Base-by-base conservation (phyloP, 2,113 vertebrate genomes). In the Potamarius usumacintae region DNA sequence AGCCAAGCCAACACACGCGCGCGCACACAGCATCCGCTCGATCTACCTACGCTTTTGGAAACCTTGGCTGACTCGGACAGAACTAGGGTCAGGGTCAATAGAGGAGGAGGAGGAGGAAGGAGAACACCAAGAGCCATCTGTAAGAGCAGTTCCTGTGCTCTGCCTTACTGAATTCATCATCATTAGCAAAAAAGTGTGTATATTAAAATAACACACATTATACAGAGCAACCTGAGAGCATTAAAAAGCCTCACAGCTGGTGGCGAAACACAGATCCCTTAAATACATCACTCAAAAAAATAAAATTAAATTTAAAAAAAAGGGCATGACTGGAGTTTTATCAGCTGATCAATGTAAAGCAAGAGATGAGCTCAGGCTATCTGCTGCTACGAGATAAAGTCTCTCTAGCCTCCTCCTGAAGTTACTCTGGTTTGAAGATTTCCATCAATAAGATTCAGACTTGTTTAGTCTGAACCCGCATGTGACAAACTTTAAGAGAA, bases 391-490 rank as follows among this genome's bases (percentile, higher is more conserved):
- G 55, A 55, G 50, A 63, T 57, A 86, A 55, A 65, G 67, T 17
- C 77, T 76, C 77, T 48, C 55, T 77, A 76, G 27, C 78, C 69
- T 79, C 67, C 84, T 71, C 81, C 72, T 79, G 78, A 82, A 89
- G 30, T 20, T 67, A 84, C 72, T 83, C 78, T 55, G 69, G 62
- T 52, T 27, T 83, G 15, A 58, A 85, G 90, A 92, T 89, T 82
- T 25, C 48, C 48, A 86, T 90, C 88, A 74, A 4, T 5, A 11
- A 27, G 17, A 8, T 18, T 58, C 78, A 72, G 50, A 52, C 65
- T 86, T 92, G 89, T 93, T 91, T 91, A 89, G 89, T 87, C 90
- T 91, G 53, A 88, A 86, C 82, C 90, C 50, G 71, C 88, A 89
- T 88, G 84, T 25, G 62, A 27, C 8, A 0, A 17, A 22, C 22